Conservation (phyloP, 2,888 invertebrate species). For the Helicoverpa assulta region DNA sequence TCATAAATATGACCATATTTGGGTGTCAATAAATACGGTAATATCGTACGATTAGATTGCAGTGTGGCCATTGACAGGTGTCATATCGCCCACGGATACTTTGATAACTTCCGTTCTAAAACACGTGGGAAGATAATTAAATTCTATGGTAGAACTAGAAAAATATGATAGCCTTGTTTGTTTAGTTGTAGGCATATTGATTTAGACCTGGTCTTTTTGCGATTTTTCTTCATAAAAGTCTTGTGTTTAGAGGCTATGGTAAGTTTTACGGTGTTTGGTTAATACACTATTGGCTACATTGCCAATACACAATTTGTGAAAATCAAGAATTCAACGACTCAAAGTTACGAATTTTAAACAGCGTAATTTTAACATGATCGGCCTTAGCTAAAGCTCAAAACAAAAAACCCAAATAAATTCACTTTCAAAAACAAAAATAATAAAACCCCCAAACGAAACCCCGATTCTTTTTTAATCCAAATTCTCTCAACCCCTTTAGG, state of each 20-base stretch:
- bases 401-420: slow-evolving; percentile 12
- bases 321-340: too few relatives aligned
- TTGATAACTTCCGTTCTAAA: slow-evolving; percentile 33
- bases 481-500: slow-evolving; percentile 71
- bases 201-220: too few relatives aligned
- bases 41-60: slow-evolving; percentile 25
- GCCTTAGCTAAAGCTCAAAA: too few relatives aligned
- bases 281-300: too few relatives aligned
- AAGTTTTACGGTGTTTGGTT: too few relatives aligned
- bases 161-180: too few relatives aligned
- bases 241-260: too few relatives aligned
- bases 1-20: slow-evolving; percentile 45
- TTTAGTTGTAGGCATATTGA: too few relatives aligned
- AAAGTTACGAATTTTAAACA: too few relatives aligned
- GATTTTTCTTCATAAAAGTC: too few relatives aligned
- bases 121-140: slow-evolving; percentile 41
- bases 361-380: too few relatives aligned
- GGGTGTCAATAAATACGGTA: slow-evolving; percentile 32
- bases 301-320: too few relatives aligned
- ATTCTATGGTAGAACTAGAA: neutral
- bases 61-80: slow-evolving; percentile 42
- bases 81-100: slow-evolving; percentile 46
- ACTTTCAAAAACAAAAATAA: slow-evolving; percentile 23
- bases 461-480: slow-evolving; percentile 73
- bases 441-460: slow-evolving; percentile 39